These are phyloP conservation scores for Eupithecia dodoneata DNA, from an alignment of 2,888 invertebrate species.

Conservation along the genomic window DNA sequence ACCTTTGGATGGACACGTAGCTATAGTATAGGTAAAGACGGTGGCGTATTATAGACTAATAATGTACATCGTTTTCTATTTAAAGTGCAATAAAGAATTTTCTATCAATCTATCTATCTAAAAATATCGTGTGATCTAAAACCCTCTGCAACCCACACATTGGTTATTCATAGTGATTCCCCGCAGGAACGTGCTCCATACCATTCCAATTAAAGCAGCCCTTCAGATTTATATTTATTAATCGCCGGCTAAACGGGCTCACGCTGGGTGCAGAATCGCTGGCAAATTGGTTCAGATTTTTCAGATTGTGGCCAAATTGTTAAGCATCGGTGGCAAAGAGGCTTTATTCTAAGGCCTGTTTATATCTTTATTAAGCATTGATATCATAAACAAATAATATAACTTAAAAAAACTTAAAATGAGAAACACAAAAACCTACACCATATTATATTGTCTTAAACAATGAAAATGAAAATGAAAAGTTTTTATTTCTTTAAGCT, in stretches of 20 bases:
- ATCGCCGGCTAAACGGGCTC: constrained; percentile 32
- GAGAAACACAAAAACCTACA: too few species aligned
- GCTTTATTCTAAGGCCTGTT: background rate
- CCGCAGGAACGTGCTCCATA: constrained; percentile 43
- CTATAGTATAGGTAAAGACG: too few species aligned
- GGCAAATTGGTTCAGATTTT: constrained; percentile 1
- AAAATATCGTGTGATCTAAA: constrained; percentile 1
- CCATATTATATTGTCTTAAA: too few species aligned
- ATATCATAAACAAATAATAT: too few species aligned
- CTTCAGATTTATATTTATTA: constrained; percentile 2
- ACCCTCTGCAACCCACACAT: constrained; percentile 32
- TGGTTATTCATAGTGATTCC: constrained; percentile 56
- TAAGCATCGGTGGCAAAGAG: background rate
- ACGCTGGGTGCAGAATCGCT: constrained; percentile 40
- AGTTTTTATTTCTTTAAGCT: too few species aligned
- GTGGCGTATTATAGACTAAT: too few species aligned
- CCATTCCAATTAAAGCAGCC: constrained; percentile 29
- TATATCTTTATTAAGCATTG: background rate
- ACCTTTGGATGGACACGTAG: too few species aligned
- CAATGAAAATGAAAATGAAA: too few species aligned
- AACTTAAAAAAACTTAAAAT: too few species aligned
- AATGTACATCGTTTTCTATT: too few species aligned
- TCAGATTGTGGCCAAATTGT: background rate
- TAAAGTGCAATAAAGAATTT: too few species aligned
- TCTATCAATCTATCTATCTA: too few species aligned